Percentiles rank a stretch among this genome's conserved stretches.
phyloP scores from a whole-genome alignment of 2,888 invertebrate genomes.

The Matsumyia berberina region DNA sequence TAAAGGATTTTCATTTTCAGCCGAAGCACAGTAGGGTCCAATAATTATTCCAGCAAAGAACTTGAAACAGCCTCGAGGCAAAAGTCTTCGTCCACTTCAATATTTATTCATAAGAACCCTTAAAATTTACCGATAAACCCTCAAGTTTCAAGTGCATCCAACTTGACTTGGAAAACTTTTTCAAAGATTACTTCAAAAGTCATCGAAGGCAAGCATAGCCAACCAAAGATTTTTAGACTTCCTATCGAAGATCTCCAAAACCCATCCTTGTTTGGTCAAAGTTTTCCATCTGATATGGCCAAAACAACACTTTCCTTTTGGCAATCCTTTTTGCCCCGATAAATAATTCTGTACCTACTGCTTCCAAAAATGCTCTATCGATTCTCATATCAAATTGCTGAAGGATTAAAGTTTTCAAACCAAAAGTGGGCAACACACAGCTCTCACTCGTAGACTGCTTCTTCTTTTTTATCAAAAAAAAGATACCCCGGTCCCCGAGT shows the following conservation, averaged over 20 bases:
- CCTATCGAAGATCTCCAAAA: background rate
- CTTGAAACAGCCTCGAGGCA: background rate
- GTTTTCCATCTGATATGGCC: constrained; percentile 1
- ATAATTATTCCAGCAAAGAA: too few relatives aligned
- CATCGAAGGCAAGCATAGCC: background rate
- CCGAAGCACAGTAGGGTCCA: too few relatives aligned
- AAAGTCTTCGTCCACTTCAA: background rate
- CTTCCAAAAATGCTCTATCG: constrained; percentile 15
- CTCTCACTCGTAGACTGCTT: background rate
- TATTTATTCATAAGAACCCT: background rate
- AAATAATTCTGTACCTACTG: constrained; percentile 12
- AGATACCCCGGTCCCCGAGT: too few relatives aligned
- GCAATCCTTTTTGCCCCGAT: background rate
- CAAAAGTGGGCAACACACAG: background rate
- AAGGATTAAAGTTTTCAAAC: constrained; percentile 17
- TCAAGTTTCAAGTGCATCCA: background rate
- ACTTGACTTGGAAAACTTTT: constrained; percentile 3
- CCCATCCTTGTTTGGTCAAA: background rate
- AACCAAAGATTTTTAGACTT: background rate
- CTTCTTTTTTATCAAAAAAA: too few relatives aligned
- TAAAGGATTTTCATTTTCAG: too few relatives aligned
- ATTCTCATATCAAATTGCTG: constrained; percentile 29
- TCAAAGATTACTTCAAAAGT: background rate
- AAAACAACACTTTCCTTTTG: constrained; percentile 6
- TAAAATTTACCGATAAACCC: constrained; percentile 2